These are phyloP conservation scores for Helicoverpa assulta DNA, from an alignment of 2,888 invertebrate species.

Conservation along the genomic window DNA sequence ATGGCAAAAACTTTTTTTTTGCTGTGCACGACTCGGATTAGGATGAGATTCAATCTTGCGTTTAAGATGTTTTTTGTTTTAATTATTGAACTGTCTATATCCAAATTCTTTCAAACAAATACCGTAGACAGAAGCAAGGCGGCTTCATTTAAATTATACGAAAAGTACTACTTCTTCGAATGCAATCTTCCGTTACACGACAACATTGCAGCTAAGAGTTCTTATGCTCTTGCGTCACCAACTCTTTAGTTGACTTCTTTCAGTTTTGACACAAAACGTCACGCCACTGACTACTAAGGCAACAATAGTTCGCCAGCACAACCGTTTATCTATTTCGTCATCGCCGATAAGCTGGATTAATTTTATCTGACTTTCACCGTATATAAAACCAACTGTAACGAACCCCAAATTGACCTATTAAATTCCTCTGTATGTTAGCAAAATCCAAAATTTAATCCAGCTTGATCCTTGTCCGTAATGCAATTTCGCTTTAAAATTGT, in stretches of 20 bases:
- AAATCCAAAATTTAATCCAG: constrained; percentile 33
- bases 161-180: constrained; percentile 7
- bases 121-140: no score
- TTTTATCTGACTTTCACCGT: constrained; percentile 66
- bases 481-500: constrained; percentile 29
- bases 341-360: constrained; percentile 53
- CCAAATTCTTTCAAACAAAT: no score
- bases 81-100: no score
- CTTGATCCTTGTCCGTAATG: constrained; percentile 11
- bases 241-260: constrained; percentile 56
- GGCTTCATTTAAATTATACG: no score
- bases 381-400: constrained; percentile 42
- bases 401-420: constrained; percentile 12
- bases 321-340: constrained; percentile 47
- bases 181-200: constrained; percentile 34
- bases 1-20: no score
- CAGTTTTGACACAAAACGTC: constrained; percentile 65
- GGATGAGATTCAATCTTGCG: not conserved
- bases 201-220: constrained; percentile 35
- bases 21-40: no score
- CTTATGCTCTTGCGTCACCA: constrained; percentile 51
- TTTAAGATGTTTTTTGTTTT: not conserved
- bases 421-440: constrained; percentile 17
- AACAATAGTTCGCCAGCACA: constrained; percentile 64
- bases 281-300: constrained; percentile 58